Base-by-base conservation (phyloP, 2,797 vertebrate species). In the Neosalanx taihuensis region DNA sequence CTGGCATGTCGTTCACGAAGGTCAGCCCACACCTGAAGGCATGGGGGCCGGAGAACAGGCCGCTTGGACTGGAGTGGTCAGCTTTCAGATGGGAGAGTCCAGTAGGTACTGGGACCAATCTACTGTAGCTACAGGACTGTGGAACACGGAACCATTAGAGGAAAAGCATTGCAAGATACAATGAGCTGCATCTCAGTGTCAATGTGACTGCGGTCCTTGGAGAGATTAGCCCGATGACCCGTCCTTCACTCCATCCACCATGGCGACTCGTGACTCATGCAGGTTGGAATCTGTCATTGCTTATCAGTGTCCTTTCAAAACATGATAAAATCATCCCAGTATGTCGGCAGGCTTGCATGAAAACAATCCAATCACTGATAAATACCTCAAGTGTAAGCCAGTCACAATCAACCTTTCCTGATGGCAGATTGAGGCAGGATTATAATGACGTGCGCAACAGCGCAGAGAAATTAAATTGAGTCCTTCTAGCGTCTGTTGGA, bases 11-110 rank as follows among this genome's bases (percentile, higher is more conserved):
- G 72, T 81, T 75, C 76, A 76, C 78, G 89, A 91, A 90, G 90
- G 88, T 90, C 86, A 90, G 33, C 75, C 69, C 73, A 80, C 80
- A 86, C 83, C 82, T 89, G 82, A 87, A 86, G 85, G 85, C 78
- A 26, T 76, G 68, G 75, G 35, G 53, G 53, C 69, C 59, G 13
- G 57, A 72, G 73, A 71, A 62, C 81, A 81, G 77, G 80, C 56
- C 73, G 75, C 76, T 0, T 1, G 67, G 15, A 31, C 20, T 26
- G 77, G 75, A 3, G 69, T 65, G 74, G 80, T 31, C 65, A 3
- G 23, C 30, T 33, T 17, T 29, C 15, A 17, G 18, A 41, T 62
- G 57, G 46, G 62, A 1, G 20, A 31, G 73, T 61, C 35, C 69
- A 72, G 56, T 26, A 20, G n/a, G n/a, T 9, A 20, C 23, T 26